phyloP scores from a whole-genome alignment of 2,113 vertebrate genomes.

The Amia ocellicauda region DNA sequence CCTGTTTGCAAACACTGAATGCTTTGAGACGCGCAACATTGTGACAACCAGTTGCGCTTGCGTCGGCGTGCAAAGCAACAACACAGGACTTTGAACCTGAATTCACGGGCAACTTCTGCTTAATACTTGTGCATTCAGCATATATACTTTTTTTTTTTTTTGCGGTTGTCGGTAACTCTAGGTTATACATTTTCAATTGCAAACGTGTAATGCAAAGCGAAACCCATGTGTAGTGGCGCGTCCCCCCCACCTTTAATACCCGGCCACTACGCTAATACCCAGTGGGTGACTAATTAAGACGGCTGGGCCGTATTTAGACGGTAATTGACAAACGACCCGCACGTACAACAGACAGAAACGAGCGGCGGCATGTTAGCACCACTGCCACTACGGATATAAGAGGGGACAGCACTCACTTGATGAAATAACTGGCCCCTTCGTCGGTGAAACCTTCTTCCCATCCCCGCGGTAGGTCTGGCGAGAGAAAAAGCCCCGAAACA shows the following conservation, averaged over 20 bases:
- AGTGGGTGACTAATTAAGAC: not conserved
- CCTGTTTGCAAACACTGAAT: too few species aligned
- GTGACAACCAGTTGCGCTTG: too few species aligned
- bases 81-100: constrained; percentile 4
- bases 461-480: constrained; percentile 86
- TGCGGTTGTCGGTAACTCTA: too few species aligned
- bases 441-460: constrained; percentile 97
- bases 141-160: too few species aligned
- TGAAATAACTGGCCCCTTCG: constrained; percentile 97
- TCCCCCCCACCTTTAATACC: not conserved
- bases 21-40: too few species aligned
- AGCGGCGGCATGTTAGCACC: not conserved
- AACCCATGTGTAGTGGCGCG: too few species aligned
- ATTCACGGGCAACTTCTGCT: not conserved
- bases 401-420: constrained; percentile 79
- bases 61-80: not conserved
- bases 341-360: not conserved
- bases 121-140: too few species aligned
- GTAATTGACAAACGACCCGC: too few species aligned
- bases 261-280: constrained; percentile 2
- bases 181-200: too few species aligned
- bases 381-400: constrained; percentile 19
- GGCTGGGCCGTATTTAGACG: not conserved
- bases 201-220: too few species aligned
- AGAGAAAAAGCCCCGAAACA: constrained; percentile 12